Base-by-base conservation (phyloP, 2,888 invertebrate genomes). In the Leptinotarsa tumamoca region DNA sequence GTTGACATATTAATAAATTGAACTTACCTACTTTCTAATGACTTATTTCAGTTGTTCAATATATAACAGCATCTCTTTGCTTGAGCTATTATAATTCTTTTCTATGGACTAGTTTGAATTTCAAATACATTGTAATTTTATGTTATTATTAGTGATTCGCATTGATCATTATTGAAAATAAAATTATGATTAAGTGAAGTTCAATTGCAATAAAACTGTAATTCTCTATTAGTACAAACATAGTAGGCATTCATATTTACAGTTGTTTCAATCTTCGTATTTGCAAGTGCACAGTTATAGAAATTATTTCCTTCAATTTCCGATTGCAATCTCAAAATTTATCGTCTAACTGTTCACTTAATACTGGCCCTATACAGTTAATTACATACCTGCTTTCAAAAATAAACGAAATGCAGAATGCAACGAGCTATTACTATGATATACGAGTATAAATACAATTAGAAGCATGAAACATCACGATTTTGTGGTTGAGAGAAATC, bases 401-500 rank as follows among this genome's bases (percentile, higher is more conserved):
- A 33, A 63, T 43, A 63, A 63, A 63, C 63, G 17, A 63, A 63
- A 63, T 63, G 63, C 27, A 33, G 63, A 33, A 63, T 43, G 33
- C 63, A 70, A n/a, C 56, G 21, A 23, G 50, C 23, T 58, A 58
- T 70, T 49, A 61, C 52, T 49, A 50, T 70, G 70, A 70, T 58
- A 70, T 58, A 43, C 43, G 43, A 43, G 43, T 43, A 70, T 70
- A n/a, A 17, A 70, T 49, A 49, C 49, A 58, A 70, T 70, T 78
- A 71, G 63, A 75, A 73, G 71, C 75, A 71, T 70, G 73, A 76
- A 78, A 75, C 63, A 73, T 76, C 79, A 79, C 79, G 75, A 72
- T 79, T 76, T 79, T 75, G 72, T 72, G 77, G 71, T 77, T 52
- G 69, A 72, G 77, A 77, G 77, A 77, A 77, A 77, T 74, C 61